These are phyloP conservation scores for Brachypteracias leptosomus DNA, from an alignment of 2,113 vertebrate genomes.

Conservation along the genomic window DNA sequence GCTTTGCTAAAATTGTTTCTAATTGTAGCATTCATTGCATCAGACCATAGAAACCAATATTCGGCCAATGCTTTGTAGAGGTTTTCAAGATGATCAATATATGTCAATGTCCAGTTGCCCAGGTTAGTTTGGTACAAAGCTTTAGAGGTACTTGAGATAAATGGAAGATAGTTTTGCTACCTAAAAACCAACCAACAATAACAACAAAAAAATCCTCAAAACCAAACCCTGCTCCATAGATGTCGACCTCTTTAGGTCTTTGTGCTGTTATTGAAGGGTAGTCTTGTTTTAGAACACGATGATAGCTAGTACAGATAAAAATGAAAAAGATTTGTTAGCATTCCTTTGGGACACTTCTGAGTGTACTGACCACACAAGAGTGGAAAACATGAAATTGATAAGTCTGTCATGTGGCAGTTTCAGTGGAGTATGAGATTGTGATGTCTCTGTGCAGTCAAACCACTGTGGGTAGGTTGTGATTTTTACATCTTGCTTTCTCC, in stretches of 20 bases:
- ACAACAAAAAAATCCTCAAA: neutral
- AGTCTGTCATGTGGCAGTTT: neutral
- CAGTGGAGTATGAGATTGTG: neutral
- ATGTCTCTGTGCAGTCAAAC: neutral
- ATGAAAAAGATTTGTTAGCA: neutral
- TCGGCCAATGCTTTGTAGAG: neutral
- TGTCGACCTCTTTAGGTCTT: neutral
- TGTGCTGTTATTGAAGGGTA: neutral
- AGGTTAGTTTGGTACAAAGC: neutral
- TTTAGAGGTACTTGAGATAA: neutral
- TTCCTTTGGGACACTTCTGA: too few species aligned
- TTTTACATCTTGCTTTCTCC: neutral
- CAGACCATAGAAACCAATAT: neutral
- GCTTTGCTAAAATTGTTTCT: neutral
- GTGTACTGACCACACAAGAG: rapidly evolving
- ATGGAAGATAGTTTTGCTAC: neutral
- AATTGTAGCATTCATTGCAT: rapidly evolving
- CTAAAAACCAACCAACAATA: neutral
- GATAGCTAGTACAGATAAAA: neutral
- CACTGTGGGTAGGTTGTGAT: neutral
- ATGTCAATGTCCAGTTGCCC: rapidly evolving
- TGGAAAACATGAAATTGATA: neutral
- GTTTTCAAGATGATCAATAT: rapidly evolving
- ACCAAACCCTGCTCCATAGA: neutral
- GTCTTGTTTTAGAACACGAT: neutral